Evolutionary conservation across 2,888 invertebrate genomes (phyloP).

Genomic region (Ceriagrion tenellum): DNA sequence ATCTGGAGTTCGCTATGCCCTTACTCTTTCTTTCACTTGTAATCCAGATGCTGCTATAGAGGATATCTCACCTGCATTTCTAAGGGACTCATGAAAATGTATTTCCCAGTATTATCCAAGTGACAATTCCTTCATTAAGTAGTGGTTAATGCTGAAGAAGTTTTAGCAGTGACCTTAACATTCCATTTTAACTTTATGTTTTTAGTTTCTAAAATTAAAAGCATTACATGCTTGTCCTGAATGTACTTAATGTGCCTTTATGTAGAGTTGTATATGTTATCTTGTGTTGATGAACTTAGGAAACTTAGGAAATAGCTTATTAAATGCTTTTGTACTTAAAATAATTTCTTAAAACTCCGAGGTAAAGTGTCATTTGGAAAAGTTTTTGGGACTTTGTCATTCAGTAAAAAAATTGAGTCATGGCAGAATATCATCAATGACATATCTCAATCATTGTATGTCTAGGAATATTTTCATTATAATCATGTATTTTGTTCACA

Average conservation of each 20-base stretch:
- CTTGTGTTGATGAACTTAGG: not conserved
- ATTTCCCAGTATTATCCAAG: not conserved
- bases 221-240: not conserved
- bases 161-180: not conserved
- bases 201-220: not conserved
- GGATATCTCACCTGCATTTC: conserved; percentile 76
- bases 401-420: not conserved
- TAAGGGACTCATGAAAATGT: not conserved
- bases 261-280: not conserved
- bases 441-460: not conserved
- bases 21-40: conserved; percentile 94
- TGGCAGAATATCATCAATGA: not conserved
- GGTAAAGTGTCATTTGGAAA: not conserved
- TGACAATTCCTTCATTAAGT: not conserved
- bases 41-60: conserved; percentile 84
- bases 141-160: not conserved
- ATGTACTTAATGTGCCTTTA: not conserved
- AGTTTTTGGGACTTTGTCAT: not conserved
- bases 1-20: conserved; percentile 88
- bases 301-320: not conserved
- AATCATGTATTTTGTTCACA: too few species aligned
- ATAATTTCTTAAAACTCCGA: not conserved
- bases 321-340: not conserved
- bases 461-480: not conserved
- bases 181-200: not conserved